Conservation (phyloP, 1,140 invertebrate species). For the Lasioglossum baleicum region DNA sequence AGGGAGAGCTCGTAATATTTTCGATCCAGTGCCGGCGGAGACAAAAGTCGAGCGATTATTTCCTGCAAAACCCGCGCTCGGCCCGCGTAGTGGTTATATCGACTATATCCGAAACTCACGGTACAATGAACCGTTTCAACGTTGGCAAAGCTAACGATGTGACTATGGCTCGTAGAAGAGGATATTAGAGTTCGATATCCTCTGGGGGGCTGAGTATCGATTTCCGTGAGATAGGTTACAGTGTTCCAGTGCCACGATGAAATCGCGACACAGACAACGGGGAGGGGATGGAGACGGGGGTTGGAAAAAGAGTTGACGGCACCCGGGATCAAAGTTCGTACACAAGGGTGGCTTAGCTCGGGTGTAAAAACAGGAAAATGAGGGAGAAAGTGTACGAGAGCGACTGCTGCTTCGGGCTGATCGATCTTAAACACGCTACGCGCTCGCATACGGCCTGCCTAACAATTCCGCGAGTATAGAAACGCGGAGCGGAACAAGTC, state of each 20-base stretch:
- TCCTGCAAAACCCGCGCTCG: slow-evolving; percentile 20
- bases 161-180: slow-evolving; percentile 52
- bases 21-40: slow-evolving; percentile 23
- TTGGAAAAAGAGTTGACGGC: slow-evolving; percentile 19
- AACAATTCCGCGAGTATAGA: not conserved
- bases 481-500: not conserved
- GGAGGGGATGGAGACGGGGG: too few species aligned
- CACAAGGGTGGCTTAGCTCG: slow-evolving; percentile 31
- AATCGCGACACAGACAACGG: slow-evolving; percentile 35
- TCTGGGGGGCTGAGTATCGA: slow-evolving; percentile 54
- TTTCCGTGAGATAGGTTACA: slow-evolving; percentile 61
- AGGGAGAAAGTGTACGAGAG: slow-evolving; percentile 18
- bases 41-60: slow-evolving; percentile 46
- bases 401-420: slow-evolving; percentile 29
- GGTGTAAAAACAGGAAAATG: slow-evolving; percentile 28
- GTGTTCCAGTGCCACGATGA: slow-evolving; percentile 32
- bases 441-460: not conserved
- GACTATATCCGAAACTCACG: slow-evolving; percentile 49
- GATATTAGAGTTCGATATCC: slow-evolving; percentile 64
- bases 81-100: slow-evolving; percentile 19
- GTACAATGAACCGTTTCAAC: slow-evolving; percentile 45
- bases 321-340: slow-evolving; percentile 48
- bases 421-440: slow-evolving; percentile 40
- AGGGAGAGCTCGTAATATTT: slow-evolving; percentile 28
- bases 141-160: slow-evolving; percentile 41